Percentiles rank a stretch among this genome's conserved stretches.
Conservation (phyloP, 2,113 vertebrate genomes). For the Planiliza haematocheilus region DNA sequence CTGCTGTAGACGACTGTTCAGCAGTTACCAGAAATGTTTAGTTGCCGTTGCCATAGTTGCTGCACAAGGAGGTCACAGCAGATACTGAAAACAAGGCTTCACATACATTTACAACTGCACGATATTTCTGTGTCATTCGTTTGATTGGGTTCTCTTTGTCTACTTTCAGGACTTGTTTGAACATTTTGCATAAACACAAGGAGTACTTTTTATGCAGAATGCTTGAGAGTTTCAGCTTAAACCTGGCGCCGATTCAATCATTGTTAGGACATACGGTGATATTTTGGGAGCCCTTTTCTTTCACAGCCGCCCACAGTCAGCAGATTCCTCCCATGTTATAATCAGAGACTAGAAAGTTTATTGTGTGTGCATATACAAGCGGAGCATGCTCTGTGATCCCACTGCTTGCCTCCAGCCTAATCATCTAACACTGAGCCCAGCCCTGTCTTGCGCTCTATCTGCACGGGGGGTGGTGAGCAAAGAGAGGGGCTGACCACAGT, state of each 20-base stretch:
- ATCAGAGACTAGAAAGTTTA: constrained; percentile 10
- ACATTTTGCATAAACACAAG: too few species aligned
- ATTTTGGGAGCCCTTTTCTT: constrained; percentile 16
- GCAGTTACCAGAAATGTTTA: too few species aligned
- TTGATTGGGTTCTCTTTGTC: too few species aligned
- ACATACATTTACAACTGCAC: too few species aligned
- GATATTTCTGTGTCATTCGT: too few species aligned
- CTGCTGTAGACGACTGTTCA: too few species aligned
- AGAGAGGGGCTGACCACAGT: constrained; percentile 18
- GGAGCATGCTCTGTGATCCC: constrained; percentile 15
- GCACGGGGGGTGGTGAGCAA: neutral
- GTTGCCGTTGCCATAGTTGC: too few species aligned
- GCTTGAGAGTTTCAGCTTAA: constrained; percentile 24
- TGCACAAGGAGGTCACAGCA: too few species aligned
- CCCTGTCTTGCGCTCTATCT: neutral
- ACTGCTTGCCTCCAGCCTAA: constrained; percentile 19
- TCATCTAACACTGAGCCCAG: constrained; percentile 7
- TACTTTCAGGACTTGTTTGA: too few species aligned
- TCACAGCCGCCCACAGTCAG: constrained; percentile 8
- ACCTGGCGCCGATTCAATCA: constrained; percentile 9
- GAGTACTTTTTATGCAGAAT: too few species aligned
- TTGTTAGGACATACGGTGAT: neutral
- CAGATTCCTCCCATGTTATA: constrained; percentile 27
- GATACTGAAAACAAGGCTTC: too few species aligned
- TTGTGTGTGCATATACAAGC: constrained; percentile 30